Evolutionary conservation across 2,888 invertebrate genomes (phyloP).

Genomic region (Sericinus montela): DNA sequence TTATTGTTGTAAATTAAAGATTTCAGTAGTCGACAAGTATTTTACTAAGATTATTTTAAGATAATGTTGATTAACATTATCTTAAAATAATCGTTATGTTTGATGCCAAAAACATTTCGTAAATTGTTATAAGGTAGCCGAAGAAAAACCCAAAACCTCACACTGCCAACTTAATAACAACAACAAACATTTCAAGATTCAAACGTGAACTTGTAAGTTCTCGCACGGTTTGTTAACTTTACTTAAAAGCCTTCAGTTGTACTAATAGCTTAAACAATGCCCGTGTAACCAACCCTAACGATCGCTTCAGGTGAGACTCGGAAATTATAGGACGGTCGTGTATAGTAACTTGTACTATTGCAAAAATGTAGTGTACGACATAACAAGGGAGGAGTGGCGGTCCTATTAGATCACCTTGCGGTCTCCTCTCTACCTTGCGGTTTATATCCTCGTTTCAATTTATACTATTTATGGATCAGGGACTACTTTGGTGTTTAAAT

Average conservation of each 20-base stretch:
- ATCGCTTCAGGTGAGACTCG: slow-evolving; percentile 45
- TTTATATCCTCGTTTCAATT: no score
- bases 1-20: no score
- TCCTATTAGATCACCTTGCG: slow-evolving; percentile 62
- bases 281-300: slow-evolving; percentile 44
- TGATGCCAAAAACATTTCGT: background rate
- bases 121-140: slow-evolving; percentile 24
- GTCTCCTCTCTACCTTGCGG: no score
- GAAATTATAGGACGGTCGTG: slow-evolving; percentile 27
- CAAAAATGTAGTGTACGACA: slow-evolving; percentile 60
- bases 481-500: no score
- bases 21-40: no score
- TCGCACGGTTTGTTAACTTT: slow-evolving; percentile 43
- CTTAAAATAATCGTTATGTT: background rate
- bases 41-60: no score
- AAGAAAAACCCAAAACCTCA: background rate
- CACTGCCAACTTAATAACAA: slow-evolving; percentile 15
- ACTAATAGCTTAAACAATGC: slow-evolving; percentile 64
- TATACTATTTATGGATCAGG: no score
- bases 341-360: slow-evolving; percentile 33
- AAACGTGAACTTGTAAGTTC: slow-evolving; percentile 37
- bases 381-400: slow-evolving; percentile 64
- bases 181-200: slow-evolving; percentile 35
- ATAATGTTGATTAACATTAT: no score
- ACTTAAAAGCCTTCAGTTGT: slow-evolving; percentile 55